Conservation (phyloP, 2,888 invertebrate genomes). For the Synergus umbraculus region DNA sequence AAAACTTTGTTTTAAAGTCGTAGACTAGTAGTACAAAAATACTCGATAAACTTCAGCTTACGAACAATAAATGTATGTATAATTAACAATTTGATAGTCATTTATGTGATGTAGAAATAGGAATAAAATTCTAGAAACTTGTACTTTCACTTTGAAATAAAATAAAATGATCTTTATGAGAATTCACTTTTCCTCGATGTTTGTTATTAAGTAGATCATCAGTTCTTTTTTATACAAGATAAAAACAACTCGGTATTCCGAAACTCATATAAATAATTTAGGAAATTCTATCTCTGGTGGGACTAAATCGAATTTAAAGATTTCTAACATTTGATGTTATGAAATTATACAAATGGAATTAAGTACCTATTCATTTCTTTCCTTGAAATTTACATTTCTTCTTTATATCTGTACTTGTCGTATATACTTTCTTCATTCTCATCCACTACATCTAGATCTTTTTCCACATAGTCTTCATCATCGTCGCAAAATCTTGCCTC, state of each 20-base stretch:
- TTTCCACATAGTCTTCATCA: slow-evolving; percentile 37
- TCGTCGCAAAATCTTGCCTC: slow-evolving; percentile 42
- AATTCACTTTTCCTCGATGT: not conserved
- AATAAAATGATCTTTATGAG: not conserved
- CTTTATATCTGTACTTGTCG: not conserved
- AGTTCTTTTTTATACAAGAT: not conserved
- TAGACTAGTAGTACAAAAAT: not conserved
- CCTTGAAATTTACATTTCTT: not conserved
- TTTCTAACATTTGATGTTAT: not conserved
- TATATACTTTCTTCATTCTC: not conserved
- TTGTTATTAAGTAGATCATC: not conserved
- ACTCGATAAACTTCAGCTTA: not conserved
- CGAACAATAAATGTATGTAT: not conserved
- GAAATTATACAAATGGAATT: not conserved
- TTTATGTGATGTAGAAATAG: not conserved
- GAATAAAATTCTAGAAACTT: not conserved
- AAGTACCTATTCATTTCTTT: not conserved
- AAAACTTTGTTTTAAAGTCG: not conserved
- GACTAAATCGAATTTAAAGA: not conserved
- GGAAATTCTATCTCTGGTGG: not conserved
- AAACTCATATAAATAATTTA: not conserved
- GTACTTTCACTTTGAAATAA: not conserved
- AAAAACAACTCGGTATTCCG: not conserved
- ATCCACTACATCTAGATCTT: slow-evolving; percentile 29
- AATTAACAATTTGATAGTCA: not conserved